Evolutionary conservation across 2,113 vertebrate genomes (phyloP).

Genomic region (Eolophus roseicapilla): DNA sequence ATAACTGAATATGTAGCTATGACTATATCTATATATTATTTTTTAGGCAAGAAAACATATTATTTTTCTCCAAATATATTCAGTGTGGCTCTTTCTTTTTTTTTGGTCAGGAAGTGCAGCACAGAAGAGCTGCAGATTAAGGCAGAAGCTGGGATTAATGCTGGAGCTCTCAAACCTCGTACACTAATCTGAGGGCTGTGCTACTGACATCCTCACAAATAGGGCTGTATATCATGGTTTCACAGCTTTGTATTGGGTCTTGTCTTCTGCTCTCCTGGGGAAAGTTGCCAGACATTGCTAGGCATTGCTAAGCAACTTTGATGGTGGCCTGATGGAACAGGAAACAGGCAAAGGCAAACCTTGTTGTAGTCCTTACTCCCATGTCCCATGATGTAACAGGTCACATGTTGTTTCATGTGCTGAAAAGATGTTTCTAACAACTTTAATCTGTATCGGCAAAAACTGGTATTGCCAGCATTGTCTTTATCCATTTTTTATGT

Average conservation of each 20-base stretch:
- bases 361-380: neutral
- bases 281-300: neutral
- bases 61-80: neutral
- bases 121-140: neutral
- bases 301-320: neutral
- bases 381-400: rapidly evolving
- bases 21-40: neutral
- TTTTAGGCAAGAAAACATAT: neutral
- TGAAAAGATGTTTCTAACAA: neutral
- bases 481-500: neutral
- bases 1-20: neutral
- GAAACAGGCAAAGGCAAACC: neutral
- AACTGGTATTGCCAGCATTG: neutral
- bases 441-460: neutral
- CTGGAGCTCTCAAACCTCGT: neutral
- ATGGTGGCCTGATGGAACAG: neutral
- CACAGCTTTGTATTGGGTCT: neutral
- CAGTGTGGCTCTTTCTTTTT: neutral
- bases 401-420: neutral
- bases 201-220: neutral
- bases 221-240: neutral
- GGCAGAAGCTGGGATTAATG: neutral
- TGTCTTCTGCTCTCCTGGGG: neutral
- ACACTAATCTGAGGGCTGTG: neutral
- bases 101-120: neutral